phyloP scores from a whole-genome alignment of 2,888 invertebrate species.

The Oxystoma pomonae region DNA sequence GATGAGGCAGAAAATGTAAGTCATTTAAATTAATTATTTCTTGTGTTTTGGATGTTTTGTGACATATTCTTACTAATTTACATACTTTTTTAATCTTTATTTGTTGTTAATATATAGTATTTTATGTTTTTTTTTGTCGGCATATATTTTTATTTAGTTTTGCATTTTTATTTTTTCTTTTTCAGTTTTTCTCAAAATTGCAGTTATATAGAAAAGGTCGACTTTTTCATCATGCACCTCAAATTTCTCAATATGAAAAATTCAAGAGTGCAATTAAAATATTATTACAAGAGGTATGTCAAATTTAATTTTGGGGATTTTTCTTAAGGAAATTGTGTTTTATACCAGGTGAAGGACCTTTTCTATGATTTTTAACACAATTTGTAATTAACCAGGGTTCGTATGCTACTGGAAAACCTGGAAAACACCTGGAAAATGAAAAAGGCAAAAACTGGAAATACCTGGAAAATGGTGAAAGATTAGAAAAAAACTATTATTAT shows the following conservation, averaged over 20 bases:
- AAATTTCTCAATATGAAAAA: conserved; percentile 17
- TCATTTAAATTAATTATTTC: conserved; percentile 1
- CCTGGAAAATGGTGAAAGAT: too few relatives aligned
- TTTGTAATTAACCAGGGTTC: too few relatives aligned
- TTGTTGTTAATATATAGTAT: conserved; percentile 8
- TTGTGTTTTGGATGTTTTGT: conserved; percentile 4
- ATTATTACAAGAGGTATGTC: conserved; percentile 15
- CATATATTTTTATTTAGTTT: background rate
- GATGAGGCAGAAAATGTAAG: conserved; percentile 29
- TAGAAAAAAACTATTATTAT: too few relatives aligned
- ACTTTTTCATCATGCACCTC: conserved; percentile 8
- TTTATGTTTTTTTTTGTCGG: background rate
- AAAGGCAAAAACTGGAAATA: too few relatives aligned
- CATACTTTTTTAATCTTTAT: conserved; percentile 10
- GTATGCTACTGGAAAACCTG: too few relatives aligned
- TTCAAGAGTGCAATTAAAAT: conserved; percentile 12
- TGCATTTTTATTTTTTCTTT: conserved; percentile 11
- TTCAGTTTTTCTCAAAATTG: conserved; percentile 24
- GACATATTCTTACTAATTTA: conserved; percentile 14
- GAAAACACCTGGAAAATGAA: too few relatives aligned
- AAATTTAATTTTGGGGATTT: too few relatives aligned
- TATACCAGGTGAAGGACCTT: too few relatives aligned
- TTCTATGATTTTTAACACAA: too few relatives aligned
- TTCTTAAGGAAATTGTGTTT: too few relatives aligned
- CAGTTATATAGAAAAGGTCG: conserved; percentile 19